These are phyloP conservation scores for Drosophila kurseongensis DNA, from an alignment of 1,140 invertebrate species.

Conservation along the genomic window DNA sequence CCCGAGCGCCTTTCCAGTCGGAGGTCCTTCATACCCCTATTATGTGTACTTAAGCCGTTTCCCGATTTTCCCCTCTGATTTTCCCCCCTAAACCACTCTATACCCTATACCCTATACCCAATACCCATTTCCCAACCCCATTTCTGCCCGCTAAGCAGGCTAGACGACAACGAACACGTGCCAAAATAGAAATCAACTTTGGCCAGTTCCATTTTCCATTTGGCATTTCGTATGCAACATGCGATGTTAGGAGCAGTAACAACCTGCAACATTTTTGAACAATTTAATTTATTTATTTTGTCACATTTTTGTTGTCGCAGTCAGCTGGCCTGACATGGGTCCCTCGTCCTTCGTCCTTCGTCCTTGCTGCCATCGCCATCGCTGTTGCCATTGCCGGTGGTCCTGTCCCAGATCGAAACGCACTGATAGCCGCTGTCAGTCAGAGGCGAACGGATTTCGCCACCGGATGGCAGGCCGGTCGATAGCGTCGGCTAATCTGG, in stretches of 20 bases:
- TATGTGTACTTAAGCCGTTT: background rate
- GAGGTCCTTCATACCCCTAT: constrained; percentile 13
- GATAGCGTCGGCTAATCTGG: constrained; percentile 48
- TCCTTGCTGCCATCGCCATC: constrained; percentile 11
- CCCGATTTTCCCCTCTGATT: constrained; percentile 14
- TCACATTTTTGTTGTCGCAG: constrained; percentile 66
- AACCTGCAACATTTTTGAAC: constrained; percentile 74
- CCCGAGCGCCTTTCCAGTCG: constrained; percentile 20
- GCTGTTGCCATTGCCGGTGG: constrained; percentile 9
- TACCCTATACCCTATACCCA: too few species aligned
- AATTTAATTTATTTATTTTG: constrained; percentile 82
- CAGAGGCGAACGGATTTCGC: constrained; percentile 60
- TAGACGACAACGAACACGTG: constrained; percentile 51
- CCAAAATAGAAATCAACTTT: constrained; percentile 75
- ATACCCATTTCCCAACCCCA: background rate
- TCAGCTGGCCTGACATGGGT: constrained; percentile 74
- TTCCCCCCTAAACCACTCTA: too few species aligned
- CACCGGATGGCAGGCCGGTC: constrained; percentile 49
- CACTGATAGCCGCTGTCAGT: constrained; percentile 79
- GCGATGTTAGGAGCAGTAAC: constrained; percentile 53
- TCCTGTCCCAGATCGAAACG: constrained; percentile 65
- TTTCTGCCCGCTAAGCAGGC: constrained; percentile 6
- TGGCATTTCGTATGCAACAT: constrained; percentile 71
- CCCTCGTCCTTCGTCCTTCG: constrained; percentile 15
- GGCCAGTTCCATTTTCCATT: constrained; percentile 56